Evolutionary conservation across 2,888 invertebrate genomes (phyloP), one percentile per base, ranked within the genome.

Genomic region (Eristalinus sepulchralis): DNA sequence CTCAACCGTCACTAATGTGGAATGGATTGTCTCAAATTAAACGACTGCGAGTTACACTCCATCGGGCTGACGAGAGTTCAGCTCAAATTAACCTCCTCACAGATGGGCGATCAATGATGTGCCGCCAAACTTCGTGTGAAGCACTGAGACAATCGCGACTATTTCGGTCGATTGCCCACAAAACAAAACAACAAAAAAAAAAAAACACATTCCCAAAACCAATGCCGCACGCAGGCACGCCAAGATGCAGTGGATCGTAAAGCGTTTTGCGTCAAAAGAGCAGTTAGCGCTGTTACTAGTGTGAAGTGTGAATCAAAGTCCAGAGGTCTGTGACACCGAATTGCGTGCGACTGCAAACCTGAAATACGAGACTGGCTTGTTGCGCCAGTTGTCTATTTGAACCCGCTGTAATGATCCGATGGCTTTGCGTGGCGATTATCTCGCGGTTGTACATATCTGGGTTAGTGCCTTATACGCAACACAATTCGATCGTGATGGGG

Each of bases 21-120:
- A 55, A 33, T 67, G 53, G 55, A 55, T 66, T 66, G 47, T n/a
- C 47, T 55, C 31, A 67, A 55, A 55, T 47, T 47, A 47, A 47
- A 47, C 8, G 47, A 47, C 17, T 47, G 47, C 17, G 17, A 47
- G 17, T 17, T 17, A 47, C 53, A 31, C 53, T 67, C 33, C 31
- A 67, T 27, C 55, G 4, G 53, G 53, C 20, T 27, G 47, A 22
- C 17, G 67, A 33, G 31, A 67, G 53, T 67, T 67, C 66, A 66
- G 20, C 10, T 20, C 6, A 20, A 67, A 47, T 67, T 67, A 33
- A 67, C 53, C 67, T 20, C 10, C 47, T 47, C 47, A 47, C 4
- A 47, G 47, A 47, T 47, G 6, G 34, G 9, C 39, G 13, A 39
- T 39, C 4, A 31, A 47, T 17, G n/a, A 11, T 31, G 47, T 27